Base-by-base conservation (phyloP, 2,888 invertebrate genomes). In the Eupithecia pulchellata region DNA sequence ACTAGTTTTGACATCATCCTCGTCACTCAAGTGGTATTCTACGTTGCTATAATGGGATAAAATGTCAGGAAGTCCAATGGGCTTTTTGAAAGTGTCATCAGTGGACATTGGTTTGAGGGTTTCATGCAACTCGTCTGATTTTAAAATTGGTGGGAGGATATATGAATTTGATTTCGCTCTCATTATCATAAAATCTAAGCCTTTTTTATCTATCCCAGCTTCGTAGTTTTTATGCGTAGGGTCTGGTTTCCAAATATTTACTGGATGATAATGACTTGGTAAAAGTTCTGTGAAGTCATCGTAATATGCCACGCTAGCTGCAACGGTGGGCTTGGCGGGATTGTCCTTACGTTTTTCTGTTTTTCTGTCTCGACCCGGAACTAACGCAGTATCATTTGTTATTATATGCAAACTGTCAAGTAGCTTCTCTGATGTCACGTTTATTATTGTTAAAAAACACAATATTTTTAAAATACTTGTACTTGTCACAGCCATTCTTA, bases 1-100 rank as follows among this genome's bases (percentile, higher is more conserved):
- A 74, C 86, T 88, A 1, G 86, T 87, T 75, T 88, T 86, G 5
- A 92, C 69, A 68, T 93, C 91, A 58, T 92, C 88, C 42, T 90
- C 87, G 62, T 93, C 58, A 30, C 14, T 91, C 8, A 82, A 75
- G 27, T 83, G 85, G 68, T 86, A 89, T 13, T 86, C 81, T 11
- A 77, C 74, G 55, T 29, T 68, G 20, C 81, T 79, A 20, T 82
- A 83, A 25, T 71, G 77, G 11, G 75, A 67, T 25, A 79, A 68
- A 13, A 74, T 71, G 32, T 86, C 81, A n/a, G 74, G 57, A 11
- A 55, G 76, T 2, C 75, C 77, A 39, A 84, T 76, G n/a, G 84
- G 82, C n/a, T 77, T 75, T 67, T 85, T 86, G 68, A 86, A 77
- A 84, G 86, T 86, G 2, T 83, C 36, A 1, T 32, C 20, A 13